Evolutionary conservation across 1,140 invertebrate species (phyloP).

Genomic region (Diachasma alloeum): DNA sequence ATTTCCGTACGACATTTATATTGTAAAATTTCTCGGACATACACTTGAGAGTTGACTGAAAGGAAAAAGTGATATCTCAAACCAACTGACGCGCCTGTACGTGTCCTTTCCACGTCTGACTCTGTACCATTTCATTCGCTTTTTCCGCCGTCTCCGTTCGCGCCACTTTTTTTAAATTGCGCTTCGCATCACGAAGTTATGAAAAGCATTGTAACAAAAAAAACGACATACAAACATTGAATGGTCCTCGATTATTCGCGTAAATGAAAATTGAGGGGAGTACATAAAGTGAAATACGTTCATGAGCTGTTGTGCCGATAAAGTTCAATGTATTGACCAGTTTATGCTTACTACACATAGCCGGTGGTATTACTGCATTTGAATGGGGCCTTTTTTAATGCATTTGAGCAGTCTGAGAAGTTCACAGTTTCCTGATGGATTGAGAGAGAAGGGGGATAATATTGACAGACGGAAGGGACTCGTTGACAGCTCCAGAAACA

Average conservation of each 20-base stretch:
- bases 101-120: not conserved
- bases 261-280: conserved; percentile 20
- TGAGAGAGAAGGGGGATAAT: not conserved
- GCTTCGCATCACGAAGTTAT: conserved; percentile 22
- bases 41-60: not conserved
- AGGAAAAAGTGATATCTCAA: conserved; percentile 21
- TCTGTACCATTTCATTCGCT: not conserved
- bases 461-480: not conserved
- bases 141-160: not conserved
- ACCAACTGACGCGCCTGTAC: conserved; percentile 12
- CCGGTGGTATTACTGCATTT: not conserved
- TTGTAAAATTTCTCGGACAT: not conserved
- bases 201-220: conserved; percentile 11
- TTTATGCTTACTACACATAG: not conserved
- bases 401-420: not conserved
- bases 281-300: not conserved
- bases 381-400: not conserved
- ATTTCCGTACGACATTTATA: not conserved
- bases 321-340: conserved; percentile 16
- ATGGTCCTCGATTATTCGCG: conserved; percentile 2
- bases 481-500: not conserved
- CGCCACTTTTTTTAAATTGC: not conserved
- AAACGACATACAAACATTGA: not conserved
- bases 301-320: not conserved
- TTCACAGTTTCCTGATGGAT: not conserved